phyloP scores from a whole-genome alignment of 2,113 vertebrate species.

The Astatoreochromis straeleni region DNA sequence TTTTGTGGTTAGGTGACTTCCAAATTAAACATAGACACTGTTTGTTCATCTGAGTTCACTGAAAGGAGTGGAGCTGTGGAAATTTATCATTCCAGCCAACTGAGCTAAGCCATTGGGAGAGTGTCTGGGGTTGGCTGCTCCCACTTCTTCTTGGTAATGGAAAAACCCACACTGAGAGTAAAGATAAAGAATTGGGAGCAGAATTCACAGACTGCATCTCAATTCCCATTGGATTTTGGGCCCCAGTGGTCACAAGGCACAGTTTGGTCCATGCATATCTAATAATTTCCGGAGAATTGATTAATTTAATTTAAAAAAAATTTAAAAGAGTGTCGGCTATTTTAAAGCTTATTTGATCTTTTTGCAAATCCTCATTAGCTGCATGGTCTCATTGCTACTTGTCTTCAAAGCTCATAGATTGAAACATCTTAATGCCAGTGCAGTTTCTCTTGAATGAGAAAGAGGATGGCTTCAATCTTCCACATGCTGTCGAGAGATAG shows the following conservation, averaged over 20 bases:
- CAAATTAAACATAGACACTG: constrained; percentile 16
- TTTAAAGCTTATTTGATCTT: constrained; percentile 44
- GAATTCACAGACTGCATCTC: constrained; percentile 17
- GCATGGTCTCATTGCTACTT: constrained; percentile 1
- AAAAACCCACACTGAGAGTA: constrained; percentile 29
- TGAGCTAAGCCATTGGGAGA: constrained; percentile 32
- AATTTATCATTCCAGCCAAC: constrained; percentile 39
- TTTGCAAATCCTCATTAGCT: constrained; percentile 29
- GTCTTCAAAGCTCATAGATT: constrained; percentile 41
- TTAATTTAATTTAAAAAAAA: constrained; percentile 34
- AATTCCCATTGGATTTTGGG: constrained; percentile 1
- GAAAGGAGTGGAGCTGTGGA: neutral
- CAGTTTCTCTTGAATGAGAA: constrained; percentile 14
- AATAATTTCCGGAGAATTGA: neutral
- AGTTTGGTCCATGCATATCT: neutral
- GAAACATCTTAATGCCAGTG: constrained; percentile 34
- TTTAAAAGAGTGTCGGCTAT: neutral
- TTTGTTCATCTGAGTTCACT: constrained; percentile 11
- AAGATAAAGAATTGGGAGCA: constrained; percentile 36
- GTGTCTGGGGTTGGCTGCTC: constrained; percentile 24
- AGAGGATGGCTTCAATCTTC: constrained; percentile 33
- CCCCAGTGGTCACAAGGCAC: neutral
- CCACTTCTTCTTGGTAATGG: constrained; percentile 43
- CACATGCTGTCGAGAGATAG: neutral
- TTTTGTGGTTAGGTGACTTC: neutral